Evolutionary conservation across 2,797 vertebrate species (phyloP), one percentile per base, ranked within the genome.

Genomic region (Anguilla marmorata): DNA sequence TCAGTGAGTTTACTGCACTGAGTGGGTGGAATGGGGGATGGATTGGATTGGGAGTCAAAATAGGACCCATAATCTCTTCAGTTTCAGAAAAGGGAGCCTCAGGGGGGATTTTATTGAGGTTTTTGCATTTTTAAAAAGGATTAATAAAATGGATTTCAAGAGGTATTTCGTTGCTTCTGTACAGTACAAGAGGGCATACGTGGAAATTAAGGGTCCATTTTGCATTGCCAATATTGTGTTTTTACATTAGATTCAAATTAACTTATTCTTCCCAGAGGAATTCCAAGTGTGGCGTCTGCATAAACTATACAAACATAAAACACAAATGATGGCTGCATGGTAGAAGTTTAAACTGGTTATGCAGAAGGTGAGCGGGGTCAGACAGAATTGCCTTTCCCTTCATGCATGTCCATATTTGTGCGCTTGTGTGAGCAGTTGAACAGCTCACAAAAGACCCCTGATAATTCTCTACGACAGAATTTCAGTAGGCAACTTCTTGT

Each of bases 1-100:
- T 76, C 0, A 37, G 72, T 76, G 27, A 76, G 72, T 33, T 76
- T 33, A 14, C 72, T 14, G 72, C 72, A 76, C 6, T 76, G 72
- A 37, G 72, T 76, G 72, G 27, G 33, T 76, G 72, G 72, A 37
- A 2, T 37, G 14, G 33, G 72, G 72, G 72, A 33, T 76, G 37
- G 12, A 76, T 76, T 76, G 33, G 14, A 37, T 5, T 76, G 72
- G 27, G 27, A 33, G 72, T 37, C 72, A 76, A 37, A 76, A 76
- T 76, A 76, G 33, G 72, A 76, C 30, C 72, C 72, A 37, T 76
- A 33, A 76, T 76, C 27, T 76, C 24, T 69, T 69, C 63, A 69
- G 8, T 4, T 69, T 33, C 72, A 19, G 72, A 37, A 37, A 37
- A 76, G 2, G 30, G 72, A 76, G 72, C 72, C 72, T 76, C 33